Percentiles rank a stretch among this genome's conserved stretches.
Conservation (phyloP, 1,140 invertebrate species). For the Telenomus remus region DNA sequence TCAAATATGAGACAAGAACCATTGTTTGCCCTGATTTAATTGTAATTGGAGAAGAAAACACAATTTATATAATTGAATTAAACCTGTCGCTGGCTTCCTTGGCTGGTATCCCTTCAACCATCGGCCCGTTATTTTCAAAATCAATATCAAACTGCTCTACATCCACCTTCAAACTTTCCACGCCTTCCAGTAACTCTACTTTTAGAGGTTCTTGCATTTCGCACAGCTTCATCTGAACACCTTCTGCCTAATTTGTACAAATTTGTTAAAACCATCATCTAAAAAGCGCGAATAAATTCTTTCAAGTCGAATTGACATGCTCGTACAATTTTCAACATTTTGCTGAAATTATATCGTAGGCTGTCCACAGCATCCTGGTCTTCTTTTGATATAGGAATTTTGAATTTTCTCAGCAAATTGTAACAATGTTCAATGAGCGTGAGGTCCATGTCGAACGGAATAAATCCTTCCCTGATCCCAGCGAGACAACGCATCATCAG, state of each 20-base stretch:
- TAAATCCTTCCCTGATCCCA: constrained; percentile 83
- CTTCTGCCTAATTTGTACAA: constrained; percentile 77
- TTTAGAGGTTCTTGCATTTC: constrained; percentile 86
- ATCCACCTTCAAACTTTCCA: constrained; percentile 81
- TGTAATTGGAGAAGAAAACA: no score
- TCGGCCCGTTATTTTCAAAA: constrained; percentile 86
- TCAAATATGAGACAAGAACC: not conserved
- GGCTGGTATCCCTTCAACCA: constrained; percentile 87
- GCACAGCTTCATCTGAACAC: constrained; percentile 83
- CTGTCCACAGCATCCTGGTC: constrained; percentile 87
- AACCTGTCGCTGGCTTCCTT: constrained; percentile 88
- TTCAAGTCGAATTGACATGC: not conserved
- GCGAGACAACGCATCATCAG: constrained; percentile 85
- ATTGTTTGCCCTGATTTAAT: no score
- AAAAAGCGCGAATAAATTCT: no score
- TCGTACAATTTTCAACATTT: constrained; percentile 82
- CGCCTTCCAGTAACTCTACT: constrained; percentile 82
- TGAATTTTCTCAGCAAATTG: constrained; percentile 81
- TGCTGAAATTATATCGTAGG: constrained; percentile 85
- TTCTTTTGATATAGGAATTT: constrained; percentile 83
- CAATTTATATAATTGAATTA: constrained; percentile 10
- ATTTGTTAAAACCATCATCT: no score
- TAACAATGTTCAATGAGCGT: constrained; percentile 88
- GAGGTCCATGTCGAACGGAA: constrained; percentile 83
- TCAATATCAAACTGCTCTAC: constrained; percentile 83